Conservation (phyloP, 2,797 vertebrate species). For the Enteromius anoplus region DNA sequence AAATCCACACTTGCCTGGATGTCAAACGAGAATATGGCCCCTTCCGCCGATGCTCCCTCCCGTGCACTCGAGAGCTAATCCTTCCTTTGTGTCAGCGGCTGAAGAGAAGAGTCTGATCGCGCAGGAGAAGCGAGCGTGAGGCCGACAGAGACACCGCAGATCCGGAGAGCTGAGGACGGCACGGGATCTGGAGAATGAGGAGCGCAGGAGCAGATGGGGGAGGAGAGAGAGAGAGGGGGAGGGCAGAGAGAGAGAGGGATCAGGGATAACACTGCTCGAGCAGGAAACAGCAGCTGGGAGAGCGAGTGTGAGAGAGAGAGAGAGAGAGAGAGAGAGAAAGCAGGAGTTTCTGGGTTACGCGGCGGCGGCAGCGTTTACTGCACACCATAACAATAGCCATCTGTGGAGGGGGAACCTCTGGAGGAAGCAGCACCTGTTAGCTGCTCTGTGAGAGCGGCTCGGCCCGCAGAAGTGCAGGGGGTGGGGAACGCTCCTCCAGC, state of each 20-base stretch:
- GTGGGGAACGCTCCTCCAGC: slow-evolving; percentile 26
- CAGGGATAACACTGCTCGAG: slow-evolving; percentile 76
- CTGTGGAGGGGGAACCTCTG: slow-evolving; percentile 78
- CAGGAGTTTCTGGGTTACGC: slow-evolving; percentile 85
- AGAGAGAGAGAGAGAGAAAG: slow-evolving; percentile 19
- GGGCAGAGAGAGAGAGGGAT: slow-evolving; percentile 69
- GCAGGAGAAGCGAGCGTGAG: slow-evolving; percentile 69
- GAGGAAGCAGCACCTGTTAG: slow-evolving; percentile 85
- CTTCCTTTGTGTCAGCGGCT: slow-evolving; percentile 85
- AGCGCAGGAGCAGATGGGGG: slow-evolving; percentile 60
- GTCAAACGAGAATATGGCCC: slow-evolving; percentile 64
- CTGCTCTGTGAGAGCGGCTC: slow-evolving; percentile 24
- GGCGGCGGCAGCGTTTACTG: slow-evolving; percentile 83
- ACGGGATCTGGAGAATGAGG: slow-evolving; percentile 80
- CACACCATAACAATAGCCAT: slow-evolving; percentile 94
- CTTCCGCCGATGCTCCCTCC: slow-evolving; percentile 37
- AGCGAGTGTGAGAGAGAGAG: slow-evolving; percentile 29
- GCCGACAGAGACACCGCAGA: slow-evolving; percentile 55
- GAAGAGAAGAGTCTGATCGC: slow-evolving; percentile 82
- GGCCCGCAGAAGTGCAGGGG: slow-evolving; percentile 35
- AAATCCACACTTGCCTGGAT: slow-evolving; percentile 90
- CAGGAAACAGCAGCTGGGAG: slow-evolving; percentile 80
- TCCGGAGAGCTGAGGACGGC: slow-evolving; percentile 81
- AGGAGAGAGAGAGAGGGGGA: slow-evolving; percentile 43
- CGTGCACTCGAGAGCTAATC: slow-evolving; percentile 85